Evolutionary conservation across 2,113 vertebrate genomes (phyloP).

Genomic region (Crotalus viridis): DNA sequence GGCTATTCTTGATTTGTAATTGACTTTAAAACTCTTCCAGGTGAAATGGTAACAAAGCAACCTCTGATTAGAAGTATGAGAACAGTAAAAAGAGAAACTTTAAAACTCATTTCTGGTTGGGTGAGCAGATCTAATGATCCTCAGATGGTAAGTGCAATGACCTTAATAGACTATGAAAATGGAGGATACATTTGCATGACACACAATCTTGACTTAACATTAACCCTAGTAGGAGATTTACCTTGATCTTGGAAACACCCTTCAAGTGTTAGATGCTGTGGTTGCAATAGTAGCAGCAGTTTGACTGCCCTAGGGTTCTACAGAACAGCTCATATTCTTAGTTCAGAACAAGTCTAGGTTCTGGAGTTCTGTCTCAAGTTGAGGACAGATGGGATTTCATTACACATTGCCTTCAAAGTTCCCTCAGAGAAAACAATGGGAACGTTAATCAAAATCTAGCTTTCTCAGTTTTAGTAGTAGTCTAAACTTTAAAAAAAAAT

Average conservation of each 20-base stretch:
- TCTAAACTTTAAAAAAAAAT: background rate
- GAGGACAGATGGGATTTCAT: too few species aligned
- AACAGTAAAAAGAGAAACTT: constrained; percentile 97
- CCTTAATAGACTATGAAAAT: background rate
- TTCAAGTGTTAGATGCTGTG: background rate
- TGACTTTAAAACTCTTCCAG: constrained; percentile 67
- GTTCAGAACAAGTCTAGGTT: too few species aligned
- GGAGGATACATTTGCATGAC: background rate
- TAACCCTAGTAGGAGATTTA: background rate
- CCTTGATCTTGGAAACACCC: background rate
- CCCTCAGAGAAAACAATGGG: too few species aligned
- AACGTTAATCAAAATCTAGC: too few species aligned
- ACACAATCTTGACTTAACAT: background rate
- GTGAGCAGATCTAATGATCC: constrained; percentile 98
- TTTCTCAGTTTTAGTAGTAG: background rate
- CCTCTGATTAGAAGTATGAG: constrained; percentile 98
- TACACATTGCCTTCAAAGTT: too few species aligned
- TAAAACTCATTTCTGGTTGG: constrained; percentile 98
- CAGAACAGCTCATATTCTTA: too few species aligned
- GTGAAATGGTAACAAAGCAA: constrained; percentile 98
- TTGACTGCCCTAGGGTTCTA: too few species aligned
- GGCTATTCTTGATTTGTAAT: constrained; percentile 22
- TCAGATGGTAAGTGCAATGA: constrained; percentile 87
- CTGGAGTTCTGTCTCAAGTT: too few species aligned
- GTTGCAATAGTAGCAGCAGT: background rate